Evolutionary conservation across 2,113 vertebrate species (phyloP), one percentile per base, ranked within the genome.

Genomic region (Cyrtonyx montezumae): DNA sequence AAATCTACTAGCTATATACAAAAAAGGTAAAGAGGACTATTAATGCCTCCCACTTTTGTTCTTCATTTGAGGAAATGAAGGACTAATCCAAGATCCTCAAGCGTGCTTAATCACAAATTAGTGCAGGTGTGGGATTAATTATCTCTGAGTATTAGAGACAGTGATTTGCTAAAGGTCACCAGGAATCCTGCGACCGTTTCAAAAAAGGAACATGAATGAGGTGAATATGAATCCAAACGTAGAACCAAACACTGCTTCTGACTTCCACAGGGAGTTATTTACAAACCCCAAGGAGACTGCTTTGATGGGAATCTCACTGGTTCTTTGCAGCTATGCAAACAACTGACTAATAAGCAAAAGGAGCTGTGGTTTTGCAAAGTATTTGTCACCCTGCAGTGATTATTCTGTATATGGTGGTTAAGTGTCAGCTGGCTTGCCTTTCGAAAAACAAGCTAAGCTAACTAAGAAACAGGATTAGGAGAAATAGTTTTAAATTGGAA

Each of bases 11-110:
- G 11, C 11, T 58, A 9, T 13, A 56, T 2, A 69, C 21, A 53
- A 65, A 87, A 84, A 76, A 3, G 9, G 9, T 59, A 46, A 76
- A 46, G n/a, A 48, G 8, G 36, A 58, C 34, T 32, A 11, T 76
- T 84, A 76, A 5, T 91, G 45, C 16, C 32, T 84, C 81, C 58
- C 89, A 84, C 55, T 56, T 73, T 91, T 91, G 74, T 34, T 90
- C 71, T 42, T 91, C 84, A 89, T 7, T 8, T 94, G 75, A 94
- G 67, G 84, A 96, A 91, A 94, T 79, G 45, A 95, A 94, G 59
- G 26, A 92, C 79, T 92, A 91, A 84, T 79, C 79, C 49, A 79
- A 83, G 75, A 89, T 63, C n/a, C 58, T 70, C 84, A 77, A 87
- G 92, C n/a, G 1, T 76, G 46, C 81, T 94, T 92, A 84, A 91